phyloP scores from a whole-genome alignment of 35 echinoderm and acorn worm species.

The Ophioderma brevispina region DNA sequence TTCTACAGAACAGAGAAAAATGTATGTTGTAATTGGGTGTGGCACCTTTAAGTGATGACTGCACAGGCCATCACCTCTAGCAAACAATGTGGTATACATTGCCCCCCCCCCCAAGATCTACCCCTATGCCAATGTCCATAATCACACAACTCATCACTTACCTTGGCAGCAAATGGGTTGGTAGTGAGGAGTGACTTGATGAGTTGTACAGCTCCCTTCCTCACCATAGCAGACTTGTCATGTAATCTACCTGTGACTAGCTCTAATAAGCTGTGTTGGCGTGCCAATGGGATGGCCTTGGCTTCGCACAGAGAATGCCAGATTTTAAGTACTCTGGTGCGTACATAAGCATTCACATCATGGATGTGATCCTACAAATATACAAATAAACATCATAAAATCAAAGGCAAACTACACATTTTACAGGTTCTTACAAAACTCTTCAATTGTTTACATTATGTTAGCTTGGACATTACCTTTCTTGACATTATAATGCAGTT shows the following conservation, averaged over 20 bases:
- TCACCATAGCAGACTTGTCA: slow-evolving; percentile 89
- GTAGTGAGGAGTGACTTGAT: slow-evolving; percentile 76
- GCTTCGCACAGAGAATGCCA: slow-evolving; percentile 84
- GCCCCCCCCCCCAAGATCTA: neutral
- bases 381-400: too few relatives aligned
- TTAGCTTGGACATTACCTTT: too few relatives aligned
- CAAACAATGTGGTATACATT: neutral
- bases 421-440: neutral
- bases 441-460: too few relatives aligned
- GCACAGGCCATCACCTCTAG: neutral
- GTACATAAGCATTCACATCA: slow-evolving; percentile 90
- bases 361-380: slow-evolving; percentile 94
- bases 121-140: too few relatives aligned
- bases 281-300: slow-evolving; percentile 70
- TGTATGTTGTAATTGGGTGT: too few relatives aligned
- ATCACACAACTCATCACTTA: too few relatives aligned
- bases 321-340: slow-evolving; percentile 79
- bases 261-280: slow-evolving; percentile 72
- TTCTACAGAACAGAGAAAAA: too few relatives aligned
- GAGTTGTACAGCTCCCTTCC: slow-evolving; percentile 84
- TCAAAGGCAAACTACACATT: neutral
- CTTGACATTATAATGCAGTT: too few relatives aligned
- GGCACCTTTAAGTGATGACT: neutral
- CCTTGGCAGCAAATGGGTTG: slow-evolving; percentile 98
- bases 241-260: slow-evolving; percentile 76